A percentile compares a stretch with the other conserved stretches of the same genome.
phyloP scores from a whole-genome alignment of 2,888 invertebrate species.

The Congeria kusceri region DNA sequence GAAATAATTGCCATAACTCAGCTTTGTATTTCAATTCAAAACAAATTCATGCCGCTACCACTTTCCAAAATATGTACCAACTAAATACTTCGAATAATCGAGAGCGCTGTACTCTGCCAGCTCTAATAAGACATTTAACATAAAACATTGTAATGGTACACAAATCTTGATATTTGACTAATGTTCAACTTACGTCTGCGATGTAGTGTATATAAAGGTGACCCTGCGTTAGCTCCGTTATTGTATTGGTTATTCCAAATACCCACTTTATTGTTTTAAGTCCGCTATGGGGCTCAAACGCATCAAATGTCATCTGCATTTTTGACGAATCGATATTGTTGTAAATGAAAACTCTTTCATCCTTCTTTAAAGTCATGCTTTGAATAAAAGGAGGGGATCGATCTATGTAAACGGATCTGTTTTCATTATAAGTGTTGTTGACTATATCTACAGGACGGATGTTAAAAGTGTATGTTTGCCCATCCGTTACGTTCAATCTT shows the following conservation, averaged over 20 bases:
- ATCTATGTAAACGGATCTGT: slow-evolving; percentile 23
- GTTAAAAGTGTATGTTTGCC: slow-evolving; percentile 51
- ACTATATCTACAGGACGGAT: slow-evolving; percentile 62
- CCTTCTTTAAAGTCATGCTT: not conserved
- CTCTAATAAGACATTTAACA: too few species aligned
- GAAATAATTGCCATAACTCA: too few species aligned
- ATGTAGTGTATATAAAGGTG: too few species aligned
- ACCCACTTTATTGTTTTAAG: not conserved
- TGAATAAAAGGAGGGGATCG: not conserved
- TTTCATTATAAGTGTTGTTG: slow-evolving; percentile 48
- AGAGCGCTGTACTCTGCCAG: too few species aligned
- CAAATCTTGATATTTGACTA: too few species aligned
- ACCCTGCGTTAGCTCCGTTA: too few species aligned
- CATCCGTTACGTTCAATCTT: slow-evolving; percentile 44
- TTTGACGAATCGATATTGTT: not conserved
- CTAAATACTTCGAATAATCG: too few species aligned
- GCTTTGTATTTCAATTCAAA: too few species aligned
- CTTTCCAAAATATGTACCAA: too few species aligned
- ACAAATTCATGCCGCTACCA: too few species aligned
- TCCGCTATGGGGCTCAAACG: slow-evolving; percentile 9
- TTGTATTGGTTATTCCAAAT: not conserved
- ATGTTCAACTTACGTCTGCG: too few species aligned
- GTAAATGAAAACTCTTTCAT: not conserved
- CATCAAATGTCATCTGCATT: slow-evolving; percentile 2
- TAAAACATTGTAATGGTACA: too few species aligned